phyloP scores from a whole-genome alignment of 1,140 invertebrate genomes.

The Lordiphosa collinella region DNA sequence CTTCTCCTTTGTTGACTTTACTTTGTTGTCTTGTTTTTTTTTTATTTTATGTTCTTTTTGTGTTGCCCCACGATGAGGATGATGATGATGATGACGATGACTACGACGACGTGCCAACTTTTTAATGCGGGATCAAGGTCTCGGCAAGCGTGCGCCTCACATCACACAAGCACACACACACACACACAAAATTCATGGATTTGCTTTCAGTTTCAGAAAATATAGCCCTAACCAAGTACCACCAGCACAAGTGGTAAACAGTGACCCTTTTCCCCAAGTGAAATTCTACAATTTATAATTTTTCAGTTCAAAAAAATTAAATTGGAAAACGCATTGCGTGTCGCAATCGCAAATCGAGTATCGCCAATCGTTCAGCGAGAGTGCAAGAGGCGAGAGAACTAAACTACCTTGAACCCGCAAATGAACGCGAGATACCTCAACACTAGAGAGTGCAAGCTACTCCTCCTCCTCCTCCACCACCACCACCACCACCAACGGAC shows the following conservation, averaged over 20 bases:
- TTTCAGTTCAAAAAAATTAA: too few species aligned
- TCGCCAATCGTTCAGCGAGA: constrained; percentile 16
- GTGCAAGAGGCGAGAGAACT: constrained; percentile 27
- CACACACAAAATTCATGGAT: constrained; percentile 1
- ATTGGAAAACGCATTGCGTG: constrained; percentile 24
- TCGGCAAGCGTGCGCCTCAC: constrained; percentile 37
- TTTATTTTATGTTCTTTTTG: constrained; percentile 12
- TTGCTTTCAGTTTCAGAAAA: constrained; percentile 1
- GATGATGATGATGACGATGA: constrained; percentile 7
- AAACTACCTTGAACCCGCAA: constrained; percentile 61
- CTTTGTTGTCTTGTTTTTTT: constrained; percentile 20
- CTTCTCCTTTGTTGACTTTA: constrained; percentile 48
- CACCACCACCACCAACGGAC: background rate
- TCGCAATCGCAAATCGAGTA: constrained; percentile 1
- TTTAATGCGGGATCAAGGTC: constrained; percentile 78
- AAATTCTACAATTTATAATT: too few species aligned
- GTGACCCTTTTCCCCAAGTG: too few species aligned
- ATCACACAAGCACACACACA: constrained; percentile 11
- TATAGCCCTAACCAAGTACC: too few species aligned
- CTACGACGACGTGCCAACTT: constrained; percentile 60
- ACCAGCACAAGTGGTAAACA: too few species aligned
- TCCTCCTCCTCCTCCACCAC: background rate
- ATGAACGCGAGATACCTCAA: constrained; percentile 31
- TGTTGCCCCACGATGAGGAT: background rate
- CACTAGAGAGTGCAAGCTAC: background rate